Evolutionary conservation across 2,797 vertebrate genomes (phyloP), one percentile per base, ranked within the genome.

Genomic region (Coracias cyanogaster): DNA sequence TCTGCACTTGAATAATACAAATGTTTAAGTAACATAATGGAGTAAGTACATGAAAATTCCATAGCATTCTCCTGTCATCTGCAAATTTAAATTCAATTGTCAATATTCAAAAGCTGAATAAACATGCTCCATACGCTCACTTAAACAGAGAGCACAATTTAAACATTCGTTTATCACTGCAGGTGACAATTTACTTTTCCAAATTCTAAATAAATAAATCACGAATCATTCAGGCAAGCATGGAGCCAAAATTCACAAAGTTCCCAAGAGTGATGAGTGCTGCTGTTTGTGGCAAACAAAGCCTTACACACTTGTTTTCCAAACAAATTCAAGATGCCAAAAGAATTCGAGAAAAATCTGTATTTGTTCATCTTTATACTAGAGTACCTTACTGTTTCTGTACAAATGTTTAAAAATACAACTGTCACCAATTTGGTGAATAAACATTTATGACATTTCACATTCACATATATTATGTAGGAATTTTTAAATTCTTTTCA

Each of bases 381-480:
- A 24, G 0, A 67, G 35, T 17, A 80, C 33, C 37, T 57, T 28
- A 83, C 62, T 14, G 28, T 37, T 49, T 28, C 17, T 77, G n/a
- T 39, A 61, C 41, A 89, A 85, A 69, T 70, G 37, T 43, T 88
- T 74, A 48, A 83, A 89, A 95, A 92, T 57, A 81, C 33, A 90
- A 24, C 17, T 71, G 43, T 69, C 69, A 89, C 69, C 8, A 41
- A 22, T 52, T 60, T 81, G 29, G 26, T 72, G 26, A 90, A 79
- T 26, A 78, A 65, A 93, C 18, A 58, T 62, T 73, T 45, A 78
- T 77, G 31, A 13, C 62, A 72, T 21, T 84, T 89, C 61, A 85
- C 52, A 70, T 97, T 98, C 78, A 58, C 64, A 78, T 31, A 86
- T 82, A 94, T 72, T 80, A 87, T 20, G 60, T 19, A 87, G 62